Conservation (phyloP, 2,797 vertebrate genomes). For the Numenius phaeopus region DNA sequence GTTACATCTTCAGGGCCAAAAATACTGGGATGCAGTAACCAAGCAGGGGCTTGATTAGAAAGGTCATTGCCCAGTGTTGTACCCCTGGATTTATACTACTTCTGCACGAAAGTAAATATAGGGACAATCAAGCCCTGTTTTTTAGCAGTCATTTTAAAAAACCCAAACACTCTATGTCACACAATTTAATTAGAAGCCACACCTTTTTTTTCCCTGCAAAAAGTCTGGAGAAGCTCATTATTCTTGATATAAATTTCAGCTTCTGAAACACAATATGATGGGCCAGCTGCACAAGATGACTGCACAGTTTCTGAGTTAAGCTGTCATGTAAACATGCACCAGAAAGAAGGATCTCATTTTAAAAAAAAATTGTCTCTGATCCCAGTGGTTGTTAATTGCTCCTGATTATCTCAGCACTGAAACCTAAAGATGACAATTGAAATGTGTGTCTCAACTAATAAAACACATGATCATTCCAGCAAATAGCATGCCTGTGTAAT, state of each 20-base stretch:
- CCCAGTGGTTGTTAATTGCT: background rate
- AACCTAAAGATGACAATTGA: background rate
- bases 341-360: background rate
- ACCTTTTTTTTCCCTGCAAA: background rate
- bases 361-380: background rate
- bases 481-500: background rate
- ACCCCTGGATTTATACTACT: background rate
- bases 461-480: background rate
- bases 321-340: background rate
- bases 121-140: background rate
- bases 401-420: background rate
- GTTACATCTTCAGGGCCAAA: background rate
- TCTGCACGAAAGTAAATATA: background rate
- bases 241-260: background rate
- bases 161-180: accelerated
- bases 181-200: background rate
- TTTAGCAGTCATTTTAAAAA: background rate
- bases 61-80: background rate
- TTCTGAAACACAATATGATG: background rate
- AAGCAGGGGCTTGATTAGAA: background rate
- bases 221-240: background rate
- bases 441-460: background rate
- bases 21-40: background rate
- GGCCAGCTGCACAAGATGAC: background rate
- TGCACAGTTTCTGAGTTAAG: background rate